A percentile compares a stretch with the other conserved stretches of the same genome.
These are phyloP conservation scores for Nestor notabilis DNA, from an alignment of 2,113 vertebrate genomes.

Conservation along the genomic window DNA sequence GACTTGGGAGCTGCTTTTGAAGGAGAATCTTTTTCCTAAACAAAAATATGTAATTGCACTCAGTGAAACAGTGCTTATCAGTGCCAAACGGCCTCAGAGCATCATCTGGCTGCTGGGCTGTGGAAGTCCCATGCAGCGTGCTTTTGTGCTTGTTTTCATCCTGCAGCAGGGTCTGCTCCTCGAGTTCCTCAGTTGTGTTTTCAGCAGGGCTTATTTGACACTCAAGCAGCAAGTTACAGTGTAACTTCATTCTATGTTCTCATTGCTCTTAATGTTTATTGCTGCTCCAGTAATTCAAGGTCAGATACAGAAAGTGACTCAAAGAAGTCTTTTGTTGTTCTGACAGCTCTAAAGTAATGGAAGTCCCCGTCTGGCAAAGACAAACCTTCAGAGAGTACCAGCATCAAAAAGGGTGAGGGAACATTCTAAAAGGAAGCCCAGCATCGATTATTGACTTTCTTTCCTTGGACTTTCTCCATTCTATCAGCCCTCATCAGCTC, in stretches of 20 bases:
- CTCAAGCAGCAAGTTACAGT: background rate
- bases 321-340: background rate
- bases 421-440: background rate
- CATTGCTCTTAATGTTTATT: background rate
- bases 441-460: background rate
- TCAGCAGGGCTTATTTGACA: background rate
- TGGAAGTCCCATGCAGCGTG: background rate
- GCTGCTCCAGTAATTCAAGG: slow-evolving; percentile 13
- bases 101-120: background rate
- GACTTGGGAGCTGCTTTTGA: slow-evolving; percentile 22
- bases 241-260: background rate
- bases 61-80: background rate
- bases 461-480: background rate
- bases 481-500: background rate
- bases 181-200: accelerated
- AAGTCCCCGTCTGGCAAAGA: background rate
- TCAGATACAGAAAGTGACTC: background rate
- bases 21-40: background rate
- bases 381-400: background rate
- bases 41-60: slow-evolving; percentile 3
- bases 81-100: slow-evolving; percentile 13
- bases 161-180: background rate
- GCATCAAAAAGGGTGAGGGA: background rate
- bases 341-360: background rate
- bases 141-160: background rate